phyloP scores from a whole-genome alignment of 2,888 invertebrate species.

The Alentia gelatinosa region DNA sequence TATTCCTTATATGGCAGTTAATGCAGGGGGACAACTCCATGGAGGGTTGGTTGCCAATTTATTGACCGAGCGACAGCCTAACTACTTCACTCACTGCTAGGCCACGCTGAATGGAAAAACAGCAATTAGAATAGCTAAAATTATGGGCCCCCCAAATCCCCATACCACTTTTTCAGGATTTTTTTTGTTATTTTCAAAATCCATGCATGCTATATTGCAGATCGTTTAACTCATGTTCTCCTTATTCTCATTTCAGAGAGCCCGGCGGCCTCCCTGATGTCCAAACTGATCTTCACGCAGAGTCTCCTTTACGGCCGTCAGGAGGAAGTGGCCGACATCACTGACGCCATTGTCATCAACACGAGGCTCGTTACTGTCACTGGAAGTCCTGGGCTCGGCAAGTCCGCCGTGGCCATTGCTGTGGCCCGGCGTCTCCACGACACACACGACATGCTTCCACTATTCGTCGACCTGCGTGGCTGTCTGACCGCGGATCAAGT shows the following conservation, averaged over 20 bases:
- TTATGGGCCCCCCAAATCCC: too few relatives aligned
- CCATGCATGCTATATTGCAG: not conserved
- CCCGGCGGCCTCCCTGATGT: constrained; percentile 36
- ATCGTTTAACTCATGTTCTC: too few relatives aligned
- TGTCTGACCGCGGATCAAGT: constrained; percentile 53
- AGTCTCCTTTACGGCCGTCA: constrained; percentile 54
- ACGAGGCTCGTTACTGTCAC: constrained; percentile 62
- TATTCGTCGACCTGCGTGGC: constrained; percentile 58
- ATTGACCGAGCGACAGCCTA: too few relatives aligned
- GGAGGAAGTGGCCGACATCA: constrained; percentile 55
- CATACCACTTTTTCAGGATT: too few relatives aligned
- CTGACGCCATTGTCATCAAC: constrained; percentile 58
- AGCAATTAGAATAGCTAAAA: too few relatives aligned
- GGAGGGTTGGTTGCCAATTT: too few relatives aligned
- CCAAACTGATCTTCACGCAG: not conserved
- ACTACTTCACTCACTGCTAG: too few relatives aligned
- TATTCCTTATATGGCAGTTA: too few relatives aligned
- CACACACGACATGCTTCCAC: constrained; percentile 54
- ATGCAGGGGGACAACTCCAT: not conserved
- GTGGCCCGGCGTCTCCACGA: constrained; percentile 32
- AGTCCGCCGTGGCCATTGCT: constrained; percentile 60
- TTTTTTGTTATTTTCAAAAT: too few relatives aligned
- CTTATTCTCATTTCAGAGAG: constrained; percentile 31
- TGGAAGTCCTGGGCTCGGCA: constrained; percentile 63
- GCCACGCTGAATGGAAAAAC: too few relatives aligned